Conservation (phyloP, 2,888 invertebrate species). For the Hypsopygia costalis region DNA sequence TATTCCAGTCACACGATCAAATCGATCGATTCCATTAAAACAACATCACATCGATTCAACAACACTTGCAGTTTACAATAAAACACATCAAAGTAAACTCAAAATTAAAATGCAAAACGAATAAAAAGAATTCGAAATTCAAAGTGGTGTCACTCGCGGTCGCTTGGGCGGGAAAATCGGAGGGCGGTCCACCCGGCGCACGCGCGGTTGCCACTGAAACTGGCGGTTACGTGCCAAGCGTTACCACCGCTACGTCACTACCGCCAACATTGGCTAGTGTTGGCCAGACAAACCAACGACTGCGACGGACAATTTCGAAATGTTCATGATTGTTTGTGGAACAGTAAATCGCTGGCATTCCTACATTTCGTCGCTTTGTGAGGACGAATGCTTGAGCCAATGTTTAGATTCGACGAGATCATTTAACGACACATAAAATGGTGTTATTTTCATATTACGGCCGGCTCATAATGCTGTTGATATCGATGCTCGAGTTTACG, state of each 20-base stretch:
- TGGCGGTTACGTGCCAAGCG: slow-evolving; percentile 38
- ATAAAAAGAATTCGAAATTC: slow-evolving; percentile 35
- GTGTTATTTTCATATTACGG: slow-evolving; percentile 47
- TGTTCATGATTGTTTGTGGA: slow-evolving; percentile 37
- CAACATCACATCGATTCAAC: not conserved
- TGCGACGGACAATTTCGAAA: slow-evolving; percentile 33
- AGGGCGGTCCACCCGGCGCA: slow-evolving; percentile 58
- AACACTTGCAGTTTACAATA: slow-evolving; percentile 26
- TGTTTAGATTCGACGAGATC: slow-evolving; percentile 28
- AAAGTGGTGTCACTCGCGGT: slow-evolving; percentile 58
- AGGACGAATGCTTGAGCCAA: slow-evolving; percentile 25
- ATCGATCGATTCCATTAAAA: slow-evolving; percentile 24
- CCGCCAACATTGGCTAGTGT: slow-evolving; percentile 30
- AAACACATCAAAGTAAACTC: slow-evolving; percentile 25
- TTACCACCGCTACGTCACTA: slow-evolving; percentile 37
- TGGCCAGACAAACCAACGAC: slow-evolving; percentile 19
- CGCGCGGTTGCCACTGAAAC: slow-evolving; percentile 62
- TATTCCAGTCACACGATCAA: slow-evolving; percentile 29
- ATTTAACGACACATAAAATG: slow-evolving; percentile 41
- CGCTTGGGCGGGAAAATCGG: slow-evolving; percentile 48
- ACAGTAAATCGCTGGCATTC: slow-evolving; percentile 27
- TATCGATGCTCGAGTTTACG: slow-evolving; percentile 30
- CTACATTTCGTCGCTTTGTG: slow-evolving; percentile 36
- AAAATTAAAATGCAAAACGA: slow-evolving; percentile 20
- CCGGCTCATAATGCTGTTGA: slow-evolving; percentile 30